A percentile compares a stretch with the other conserved stretches of the same genome.
Evolutionary conservation across 2,888 invertebrate species (phyloP).

Genomic region (Epicampocera succincta): DNA sequence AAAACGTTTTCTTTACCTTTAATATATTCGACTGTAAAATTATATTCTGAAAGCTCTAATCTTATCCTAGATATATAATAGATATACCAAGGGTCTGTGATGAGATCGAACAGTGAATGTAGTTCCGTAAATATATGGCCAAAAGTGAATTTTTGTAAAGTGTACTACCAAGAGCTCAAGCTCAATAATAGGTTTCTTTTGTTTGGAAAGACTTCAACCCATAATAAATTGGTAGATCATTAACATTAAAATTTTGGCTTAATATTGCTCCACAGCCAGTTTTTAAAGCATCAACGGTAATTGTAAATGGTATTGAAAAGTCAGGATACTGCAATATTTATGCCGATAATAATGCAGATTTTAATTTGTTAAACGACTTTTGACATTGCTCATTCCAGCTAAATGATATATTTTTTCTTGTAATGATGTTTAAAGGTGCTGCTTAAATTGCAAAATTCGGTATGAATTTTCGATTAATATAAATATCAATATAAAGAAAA

Average conservation of each 20-base stretch:
- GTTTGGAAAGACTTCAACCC: not conserved
- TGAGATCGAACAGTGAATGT: slow-evolving; percentile 15
- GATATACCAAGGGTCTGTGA: slow-evolving; percentile 45
- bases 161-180: slow-evolving; percentile 11
- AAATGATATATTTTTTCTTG: slow-evolving; percentile 23
- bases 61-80: slow-evolving; percentile 70
- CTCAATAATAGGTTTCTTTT: not conserved
- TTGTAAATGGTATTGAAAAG: slow-evolving; percentile 27
- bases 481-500: slow-evolving; percentile 71
- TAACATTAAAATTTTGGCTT: slow-evolving; percentile 8
- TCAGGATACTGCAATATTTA: slow-evolving; percentile 26
- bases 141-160: not conserved
- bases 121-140: slow-evolving; percentile 13
- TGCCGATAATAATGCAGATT: slow-evolving; percentile 19
- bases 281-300: slow-evolving; percentile 55
- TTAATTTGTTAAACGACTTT: slow-evolving; percentile 20
- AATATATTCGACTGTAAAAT: slow-evolving; percentile 69
- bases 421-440: not conserved
- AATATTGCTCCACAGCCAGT: slow-evolving; percentile 18
- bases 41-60: slow-evolving; percentile 70
- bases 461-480: slow-evolving; percentile 47
- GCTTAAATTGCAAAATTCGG: not conserved
- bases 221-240: slow-evolving; percentile 2
- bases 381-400: slow-evolving; percentile 15
- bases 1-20: slow-evolving; percentile 68